phyloP scores from a whole-genome alignment of 23 tunicate species.

The Phallusia fumigata region DNA sequence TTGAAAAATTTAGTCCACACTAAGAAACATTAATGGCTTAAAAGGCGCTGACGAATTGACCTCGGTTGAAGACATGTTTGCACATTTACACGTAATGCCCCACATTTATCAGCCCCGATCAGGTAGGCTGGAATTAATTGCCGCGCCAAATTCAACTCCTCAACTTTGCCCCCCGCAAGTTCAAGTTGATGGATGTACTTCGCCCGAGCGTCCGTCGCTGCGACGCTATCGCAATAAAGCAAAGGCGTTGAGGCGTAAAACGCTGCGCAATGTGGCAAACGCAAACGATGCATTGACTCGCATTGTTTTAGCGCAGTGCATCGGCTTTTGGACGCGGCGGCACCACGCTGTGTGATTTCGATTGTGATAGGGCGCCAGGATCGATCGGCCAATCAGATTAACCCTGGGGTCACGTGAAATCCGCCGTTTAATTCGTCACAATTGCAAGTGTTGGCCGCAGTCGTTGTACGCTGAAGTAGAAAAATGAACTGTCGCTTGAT shows the following conservation, averaged over 20 bases:
- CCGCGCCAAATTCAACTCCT: no score
- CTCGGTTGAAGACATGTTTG: no score
- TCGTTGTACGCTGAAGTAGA: background rate
- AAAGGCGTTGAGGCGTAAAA: background rate
- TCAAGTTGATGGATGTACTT: conserved; percentile 1
- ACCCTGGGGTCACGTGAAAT: conserved; percentile 15
- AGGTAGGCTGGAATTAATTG: no score
- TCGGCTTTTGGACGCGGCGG: background rate
- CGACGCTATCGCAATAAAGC: background rate
- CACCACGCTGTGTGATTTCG: conserved; percentile 12
- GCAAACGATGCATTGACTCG: no score
- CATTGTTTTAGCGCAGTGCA: background rate
- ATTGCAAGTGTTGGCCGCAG: background rate
- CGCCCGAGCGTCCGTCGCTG: background rate
- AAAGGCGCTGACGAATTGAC: no score
- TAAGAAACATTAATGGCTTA: no score
- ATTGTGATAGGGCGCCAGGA: background rate
- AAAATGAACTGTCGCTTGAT: background rate
- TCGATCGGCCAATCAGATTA: conserved; percentile 15
- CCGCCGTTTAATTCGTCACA: conserved; percentile 10
- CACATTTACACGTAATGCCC: no score
- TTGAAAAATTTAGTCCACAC: no score
- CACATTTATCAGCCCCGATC: no score
- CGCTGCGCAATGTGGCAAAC: background rate
- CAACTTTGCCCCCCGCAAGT: background rate